Percentiles rank a stretch among this genome's conserved stretches.
Evolutionary conservation across 2,797 vertebrate genomes (phyloP).

Genomic region (Coregonus ussuriensis): DNA sequence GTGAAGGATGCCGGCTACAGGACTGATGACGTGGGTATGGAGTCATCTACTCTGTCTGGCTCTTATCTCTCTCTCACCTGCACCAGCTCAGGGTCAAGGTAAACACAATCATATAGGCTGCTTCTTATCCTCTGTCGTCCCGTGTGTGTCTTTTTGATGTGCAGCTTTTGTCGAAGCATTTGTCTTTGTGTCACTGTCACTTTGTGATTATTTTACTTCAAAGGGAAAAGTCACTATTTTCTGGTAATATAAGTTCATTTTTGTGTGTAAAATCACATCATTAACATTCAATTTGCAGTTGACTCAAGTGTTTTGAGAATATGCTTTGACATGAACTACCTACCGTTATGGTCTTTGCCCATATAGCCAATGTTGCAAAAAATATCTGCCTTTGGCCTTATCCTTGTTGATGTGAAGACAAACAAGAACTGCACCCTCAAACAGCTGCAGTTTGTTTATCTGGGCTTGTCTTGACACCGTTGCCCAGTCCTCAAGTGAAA

Average conservation of each 20-base stretch:
- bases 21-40: slow-evolving; percentile 48
- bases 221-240: slow-evolving; percentile 6
- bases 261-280: neutral
- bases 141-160: slow-evolving; percentile 44
- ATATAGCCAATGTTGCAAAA: neutral
- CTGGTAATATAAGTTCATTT: neutral
- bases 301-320: neutral
- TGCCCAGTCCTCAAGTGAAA: slow-evolving; percentile 20
- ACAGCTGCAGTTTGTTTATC: slow-evolving; percentile 1
- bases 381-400: neutral
- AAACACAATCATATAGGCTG: slow-evolving; percentile 44
- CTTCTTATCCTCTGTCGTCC: neutral
- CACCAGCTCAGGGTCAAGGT: slow-evolving; percentile 80
- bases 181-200: neutral
- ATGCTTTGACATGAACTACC: neutral
- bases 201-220: slow-evolving; percentile 1
- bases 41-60: slow-evolving; percentile 68
- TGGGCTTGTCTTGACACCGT: slow-evolving; percentile 9
- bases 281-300: neutral
- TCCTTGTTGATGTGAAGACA: neutral
- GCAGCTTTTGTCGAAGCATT: slow-evolving; percentile 40
- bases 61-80: slow-evolving; percentile 63
- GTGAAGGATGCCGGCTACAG: slow-evolving; percentile 65
- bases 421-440: neutral
- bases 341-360: neutral